Evolutionary conservation across 1,140 invertebrate species (phyloP).

Genomic region (Leptinotarsa lineolata): DNA sequence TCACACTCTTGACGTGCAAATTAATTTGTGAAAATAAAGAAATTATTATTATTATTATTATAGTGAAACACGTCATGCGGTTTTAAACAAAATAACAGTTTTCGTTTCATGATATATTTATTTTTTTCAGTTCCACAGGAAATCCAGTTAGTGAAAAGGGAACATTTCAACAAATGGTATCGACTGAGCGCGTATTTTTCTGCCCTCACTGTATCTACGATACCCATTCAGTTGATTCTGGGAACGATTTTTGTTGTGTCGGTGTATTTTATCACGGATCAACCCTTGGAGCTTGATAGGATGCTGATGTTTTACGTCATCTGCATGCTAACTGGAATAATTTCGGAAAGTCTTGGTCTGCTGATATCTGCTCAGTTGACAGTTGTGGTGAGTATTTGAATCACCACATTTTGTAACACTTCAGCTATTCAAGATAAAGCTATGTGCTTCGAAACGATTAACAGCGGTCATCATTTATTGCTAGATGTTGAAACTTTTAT

Average conservation of each 20-base stretch:
- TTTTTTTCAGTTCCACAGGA: slow-evolving; percentile 81
- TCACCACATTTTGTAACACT: no score
- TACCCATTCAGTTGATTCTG: slow-evolving; percentile 73
- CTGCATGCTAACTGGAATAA: slow-evolving; percentile 70
- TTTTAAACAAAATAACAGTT: no score
- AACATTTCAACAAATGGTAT: slow-evolving; percentile 95
- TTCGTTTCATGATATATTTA: slow-evolving; percentile 1
- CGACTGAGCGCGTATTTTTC: slow-evolving; percentile 86
- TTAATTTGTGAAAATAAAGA: no score
- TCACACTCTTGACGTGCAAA: no score
- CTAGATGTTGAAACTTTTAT: no score
- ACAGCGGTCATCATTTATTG: no score
- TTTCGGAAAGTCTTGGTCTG: slow-evolving; percentile 76
- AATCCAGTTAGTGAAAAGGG: slow-evolving; percentile 82
- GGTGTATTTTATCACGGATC: slow-evolving; percentile 83
- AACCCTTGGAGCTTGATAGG: slow-evolving; percentile 79
- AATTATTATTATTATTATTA: no score
- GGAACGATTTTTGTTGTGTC: slow-evolving; percentile 78
- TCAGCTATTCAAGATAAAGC: no score
- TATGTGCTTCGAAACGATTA: no score
- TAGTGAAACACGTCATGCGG: no score
- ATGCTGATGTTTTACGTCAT: slow-evolving; percentile 71
- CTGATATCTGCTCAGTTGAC: slow-evolving; percentile 72
- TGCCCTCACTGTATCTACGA: slow-evolving; percentile 76
- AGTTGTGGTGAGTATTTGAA: slow-evolving; percentile 67